Percentiles rank a stretch among this genome's conserved stretches.
phyloP scores from a whole-genome alignment of 2,888 invertebrate genomes.

The Metopia argyrocephala region DNA sequence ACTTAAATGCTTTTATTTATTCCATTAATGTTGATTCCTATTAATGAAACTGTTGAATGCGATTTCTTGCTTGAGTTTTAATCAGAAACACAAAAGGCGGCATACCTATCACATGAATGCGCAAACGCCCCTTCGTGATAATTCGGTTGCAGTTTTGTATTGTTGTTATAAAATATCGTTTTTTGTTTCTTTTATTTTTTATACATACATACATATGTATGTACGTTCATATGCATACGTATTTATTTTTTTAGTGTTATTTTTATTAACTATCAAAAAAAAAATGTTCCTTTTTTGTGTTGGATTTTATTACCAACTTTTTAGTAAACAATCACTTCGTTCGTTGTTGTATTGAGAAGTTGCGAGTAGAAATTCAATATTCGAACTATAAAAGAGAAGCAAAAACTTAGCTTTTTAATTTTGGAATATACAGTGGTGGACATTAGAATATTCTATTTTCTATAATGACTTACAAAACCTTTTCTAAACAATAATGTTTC shows the following conservation, averaged over 20 bases:
- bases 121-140: slow-evolving; percentile 63
- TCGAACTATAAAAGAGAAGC: no score
- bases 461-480: no score
- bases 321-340: slow-evolving; percentile 8
- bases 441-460: no score
- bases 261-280: slow-evolving; percentile 12
- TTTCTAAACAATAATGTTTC: no score
- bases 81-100: slow-evolving; percentile 53
- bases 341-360: no score
- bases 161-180: neutral
- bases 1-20: neutral
- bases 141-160: slow-evolving; percentile 18
- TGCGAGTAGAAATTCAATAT: no score
- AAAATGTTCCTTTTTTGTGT: neutral
- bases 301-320: neutral
- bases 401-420: no score
- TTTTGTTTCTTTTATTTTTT: slow-evolving; percentile 1
- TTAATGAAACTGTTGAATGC: neutral
- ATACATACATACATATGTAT: neutral
- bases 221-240: neutral
- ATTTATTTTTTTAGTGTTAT: slow-evolving; percentile 8
- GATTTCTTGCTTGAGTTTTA: neutral
- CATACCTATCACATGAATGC: slow-evolving; percentile 67
- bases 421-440: no score
- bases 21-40: neutral